Evolutionary conservation across 2,113 vertebrate species (phyloP).

Genomic region (Hippocampus comes): DNA sequence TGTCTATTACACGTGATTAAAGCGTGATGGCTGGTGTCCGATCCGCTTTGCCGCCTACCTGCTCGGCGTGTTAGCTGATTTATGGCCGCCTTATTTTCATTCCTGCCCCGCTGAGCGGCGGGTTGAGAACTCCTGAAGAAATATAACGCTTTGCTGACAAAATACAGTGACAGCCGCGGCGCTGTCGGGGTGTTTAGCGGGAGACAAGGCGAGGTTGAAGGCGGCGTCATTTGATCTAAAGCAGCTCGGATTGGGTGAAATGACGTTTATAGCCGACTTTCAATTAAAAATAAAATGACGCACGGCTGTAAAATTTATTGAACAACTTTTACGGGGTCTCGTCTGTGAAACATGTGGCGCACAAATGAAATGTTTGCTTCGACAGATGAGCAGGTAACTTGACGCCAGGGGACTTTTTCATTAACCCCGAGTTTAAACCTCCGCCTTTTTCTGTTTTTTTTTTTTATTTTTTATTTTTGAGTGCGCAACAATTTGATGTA

Average conservation of each 20-base stretch:
- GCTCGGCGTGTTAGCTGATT: constrained; percentile 73
- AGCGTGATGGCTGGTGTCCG: constrained; percentile 75
- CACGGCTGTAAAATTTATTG: constrained; percentile 73
- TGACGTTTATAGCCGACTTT: constrained; percentile 77
- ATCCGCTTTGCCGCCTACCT: constrained; percentile 74
- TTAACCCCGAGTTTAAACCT: constrained; percentile 72
- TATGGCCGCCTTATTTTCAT: constrained; percentile 79
- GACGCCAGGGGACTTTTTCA: constrained; percentile 72
- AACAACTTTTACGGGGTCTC: constrained; percentile 75
- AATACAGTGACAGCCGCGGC: constrained; percentile 81
- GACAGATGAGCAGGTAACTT: constrained; percentile 70
- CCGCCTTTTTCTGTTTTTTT: constrained; percentile 45
- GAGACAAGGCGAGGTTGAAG: constrained; percentile 74
- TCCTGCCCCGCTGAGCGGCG: constrained; percentile 77
- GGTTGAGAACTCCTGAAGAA: constrained; percentile 81
- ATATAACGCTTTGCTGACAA: constrained; percentile 83
- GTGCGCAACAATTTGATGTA: constrained; percentile 69
- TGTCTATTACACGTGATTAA: constrained; percentile 78
- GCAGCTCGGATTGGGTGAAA: constrained; percentile 73
- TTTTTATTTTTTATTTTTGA: constrained; percentile 18
- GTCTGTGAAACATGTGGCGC: constrained; percentile 72
- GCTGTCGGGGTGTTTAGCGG: constrained; percentile 74
- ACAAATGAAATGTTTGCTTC: constrained; percentile 77
- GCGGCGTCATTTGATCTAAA: constrained; percentile 77
- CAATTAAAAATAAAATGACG: constrained; percentile 79